Base-by-base conservation (phyloP, 2,113 vertebrate genomes). In the Dissostichus mawsoni region DNA sequence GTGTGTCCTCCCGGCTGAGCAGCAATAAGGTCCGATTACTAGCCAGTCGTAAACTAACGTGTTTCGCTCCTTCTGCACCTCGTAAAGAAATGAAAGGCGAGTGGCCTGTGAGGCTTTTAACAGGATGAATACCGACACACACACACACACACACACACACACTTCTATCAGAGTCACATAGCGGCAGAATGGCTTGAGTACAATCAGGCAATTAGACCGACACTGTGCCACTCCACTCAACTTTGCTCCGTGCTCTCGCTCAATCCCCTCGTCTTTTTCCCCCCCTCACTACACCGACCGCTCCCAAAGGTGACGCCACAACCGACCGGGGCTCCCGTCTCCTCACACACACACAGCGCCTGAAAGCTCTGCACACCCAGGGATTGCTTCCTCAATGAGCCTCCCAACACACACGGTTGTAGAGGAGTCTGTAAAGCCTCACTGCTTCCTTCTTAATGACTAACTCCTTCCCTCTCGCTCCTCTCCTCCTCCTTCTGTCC, bases 121-220 rank as follows among this genome's bases (percentile, higher is more conserved):
- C 73, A 81, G 58, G n/a, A 13, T 1, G 10, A 58, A 76, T 65
- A 66, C 58, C 29, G 67, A 58, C n/a, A 20, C 36, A 69, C 33
- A 44, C 78, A 50, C 67, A 73, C 70, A 64, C 69, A 75, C 12
- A 45, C 69, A 58, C 44, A 51, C 59, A 68, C 59, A 51, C 69
- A 50, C 25, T 25, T 25, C 25, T 3, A 25, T 25, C 25, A 25
- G 25, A 25, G 25, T 25, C 44, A 36, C 44, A 58, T 41, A 86
- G 88, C 70, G 57, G 78, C 88, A 84, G 88, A 90, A 93, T 78
- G 81, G 83, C 67, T 90, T 76, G n/a, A 84, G 82, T 81, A 93
- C 90, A 92, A 92, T 93, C 81, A 84, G 63, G 81, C 90, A 91
- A 93, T 93, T 92, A 93, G 89, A 91, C 82, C 69, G 57, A 53